Base-by-base conservation (phyloP, 2,797 vertebrate species). In the Xyrichtys novacula region DNA sequence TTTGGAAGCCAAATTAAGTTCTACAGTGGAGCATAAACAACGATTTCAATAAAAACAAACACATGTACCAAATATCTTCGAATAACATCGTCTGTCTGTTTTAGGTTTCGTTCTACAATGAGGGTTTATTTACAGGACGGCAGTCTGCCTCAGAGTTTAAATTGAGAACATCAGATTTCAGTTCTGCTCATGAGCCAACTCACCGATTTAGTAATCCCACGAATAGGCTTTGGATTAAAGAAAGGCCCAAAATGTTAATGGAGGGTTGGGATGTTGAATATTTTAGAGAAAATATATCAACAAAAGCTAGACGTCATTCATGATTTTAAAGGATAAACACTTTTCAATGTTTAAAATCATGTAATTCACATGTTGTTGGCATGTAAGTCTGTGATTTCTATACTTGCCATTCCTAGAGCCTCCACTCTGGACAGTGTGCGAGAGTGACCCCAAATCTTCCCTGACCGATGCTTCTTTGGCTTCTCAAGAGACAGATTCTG, bases 401-500 rank as follows among this genome's bases (percentile, higher is more conserved):
- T 64, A 64, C 93, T 91, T 76, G 95, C 94, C 93, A 91, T 90
- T 69, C 93, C 92, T 46, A 94, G 78, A 1, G 89, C 84, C 79
- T 94, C 93, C 42, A 94, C 91, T 68, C 93, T 80, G 65, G 94
- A 94, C 43, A 95, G 67, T 0, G 94, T 93, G 36, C 89, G 92
- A 20, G 93, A 92, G 52, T 95, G 93, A n/a, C 93, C 90, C 93
- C 92, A 93, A 3, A 90, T 90, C 76, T 90, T 94, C 38, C 80
- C 87, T 4, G 89, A 81, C 60, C 88, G 93, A 1, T 66, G 2
- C 83, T 92, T 95, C 84, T 93, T 95, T 1, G 93, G 93, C 65
- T 94, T 95, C 71, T 95, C 94, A 10, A 94, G 93, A 2, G 90
- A 92, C 2, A 94, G 83, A 81, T 95, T 95, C 94, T 95, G 74